These are phyloP conservation scores for Metallyticus violacea DNA, from an alignment of 2,888 invertebrate species.

Conservation along the genomic window DNA sequence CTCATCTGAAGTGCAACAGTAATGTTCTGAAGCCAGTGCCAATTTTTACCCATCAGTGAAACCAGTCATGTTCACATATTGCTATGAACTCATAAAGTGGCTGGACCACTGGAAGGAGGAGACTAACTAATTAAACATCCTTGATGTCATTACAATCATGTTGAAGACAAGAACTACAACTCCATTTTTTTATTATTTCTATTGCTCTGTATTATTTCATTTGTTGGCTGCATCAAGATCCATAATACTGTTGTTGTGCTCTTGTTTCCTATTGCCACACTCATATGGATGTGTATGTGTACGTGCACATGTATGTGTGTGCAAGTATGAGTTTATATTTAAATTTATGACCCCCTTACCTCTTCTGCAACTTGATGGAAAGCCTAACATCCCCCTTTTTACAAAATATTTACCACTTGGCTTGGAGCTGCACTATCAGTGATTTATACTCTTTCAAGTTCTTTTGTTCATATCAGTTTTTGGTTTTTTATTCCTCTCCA, in stretches of 20 bases:
- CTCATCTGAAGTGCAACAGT: too few relatives aligned
- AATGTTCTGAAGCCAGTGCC: not conserved
- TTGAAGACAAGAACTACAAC: not conserved
- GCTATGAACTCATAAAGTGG: not conserved
- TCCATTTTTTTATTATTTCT: not conserved
- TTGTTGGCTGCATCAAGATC: constrained; percentile 15
- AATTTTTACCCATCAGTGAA: too few relatives aligned
- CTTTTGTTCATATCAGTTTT: too few relatives aligned
- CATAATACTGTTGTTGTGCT: not conserved
- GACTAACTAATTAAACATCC: not conserved
- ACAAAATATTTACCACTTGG: not conserved
- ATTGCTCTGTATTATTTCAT: not conserved
- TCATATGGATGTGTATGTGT: not conserved
- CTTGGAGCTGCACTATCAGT: not conserved
- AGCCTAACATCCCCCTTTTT: not conserved
- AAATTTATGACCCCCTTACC: not conserved
- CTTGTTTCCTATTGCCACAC: constrained; percentile 6
- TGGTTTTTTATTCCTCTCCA: not conserved
- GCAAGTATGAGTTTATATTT: not conserved
- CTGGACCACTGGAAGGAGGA: not conserved
- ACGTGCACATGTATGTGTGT: not conserved
- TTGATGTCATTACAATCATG: constrained; percentile 10
- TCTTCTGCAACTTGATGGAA: not conserved
- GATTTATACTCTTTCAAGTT: too few relatives aligned
- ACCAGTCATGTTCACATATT: too few relatives aligned